These are phyloP conservation scores for Holotrichia oblita DNA, from an alignment of 1,140 invertebrate genomes.

Conservation along the genomic window DNA sequence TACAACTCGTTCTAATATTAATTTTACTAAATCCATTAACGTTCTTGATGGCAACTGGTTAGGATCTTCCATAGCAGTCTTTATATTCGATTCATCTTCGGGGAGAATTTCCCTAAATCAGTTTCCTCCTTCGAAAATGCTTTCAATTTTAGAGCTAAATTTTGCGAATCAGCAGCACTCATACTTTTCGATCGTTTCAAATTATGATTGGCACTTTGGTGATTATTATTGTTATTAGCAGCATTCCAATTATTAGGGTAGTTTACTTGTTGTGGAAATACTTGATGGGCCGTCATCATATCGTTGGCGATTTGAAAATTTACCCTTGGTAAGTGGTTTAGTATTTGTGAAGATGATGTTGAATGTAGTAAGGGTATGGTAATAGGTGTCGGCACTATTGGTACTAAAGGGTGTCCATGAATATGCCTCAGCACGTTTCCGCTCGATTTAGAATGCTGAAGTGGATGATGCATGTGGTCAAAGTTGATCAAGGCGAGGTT, in stretches of 20 bases:
- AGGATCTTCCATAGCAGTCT: slow-evolving; percentile 81
- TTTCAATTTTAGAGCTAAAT: slow-evolving; percentile 64
- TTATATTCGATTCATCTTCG: slow-evolving; percentile 75
- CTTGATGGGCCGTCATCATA: slow-evolving; percentile 51
- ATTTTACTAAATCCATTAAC: slow-evolving; percentile 85
- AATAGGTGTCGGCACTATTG: slow-evolving; percentile 55
- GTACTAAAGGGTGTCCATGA: slow-evolving; percentile 57
- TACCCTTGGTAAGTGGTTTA: slow-evolving; percentile 59
- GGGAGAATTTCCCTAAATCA: slow-evolving; percentile 75
- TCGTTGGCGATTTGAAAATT: slow-evolving; percentile 57
- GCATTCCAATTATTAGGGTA: slow-evolving; percentile 31
- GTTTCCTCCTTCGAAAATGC: slow-evolving; percentile 71
- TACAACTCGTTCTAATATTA: slow-evolving; percentile 80
- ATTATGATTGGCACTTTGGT: slow-evolving; percentile 54
- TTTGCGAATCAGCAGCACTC: slow-evolving; percentile 72
- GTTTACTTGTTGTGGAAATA: slow-evolving; percentile 48
- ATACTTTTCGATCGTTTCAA: slow-evolving; percentile 84
- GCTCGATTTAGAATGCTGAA: slow-evolving; percentile 71
- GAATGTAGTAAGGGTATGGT: slow-evolving; percentile 63
- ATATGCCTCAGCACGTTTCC: slow-evolving; percentile 67
- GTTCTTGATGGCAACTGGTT: slow-evolving; percentile 79
- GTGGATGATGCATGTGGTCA: slow-evolving; percentile 62
- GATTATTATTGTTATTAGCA: slow-evolving; percentile 42
- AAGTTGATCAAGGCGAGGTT: slow-evolving; percentile 61
- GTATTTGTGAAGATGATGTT: slow-evolving; percentile 53